Evolutionary conservation across 37 sponge, comb jelly and placozoan genomes (phyloP), one percentile per base, ranked within the genome.

Genomic region (Beroe ovata): DNA sequence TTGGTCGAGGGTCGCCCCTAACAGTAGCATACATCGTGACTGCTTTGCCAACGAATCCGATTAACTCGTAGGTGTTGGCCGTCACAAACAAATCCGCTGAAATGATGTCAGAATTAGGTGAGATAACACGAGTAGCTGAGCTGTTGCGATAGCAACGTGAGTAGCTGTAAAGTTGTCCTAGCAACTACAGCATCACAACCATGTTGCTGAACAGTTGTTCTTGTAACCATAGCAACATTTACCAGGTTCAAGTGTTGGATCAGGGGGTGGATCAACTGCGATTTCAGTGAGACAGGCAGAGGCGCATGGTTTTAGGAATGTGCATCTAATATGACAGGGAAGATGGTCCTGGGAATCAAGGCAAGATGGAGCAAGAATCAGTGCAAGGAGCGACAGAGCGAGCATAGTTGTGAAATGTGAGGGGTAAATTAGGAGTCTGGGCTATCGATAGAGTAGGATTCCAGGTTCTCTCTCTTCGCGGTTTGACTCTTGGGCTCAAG

Each of bases 21-120:
- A 77, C 84, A 41, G 84, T 77, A 39, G 84, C 84, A 54, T 77
- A 77, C 84, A 77, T 77, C 0, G 84, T 77, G 6, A 77, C 84
- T 39, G 38, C 84, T 1, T 40, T 40, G 8, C 84, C 84, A 30
- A 77, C 84, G 33, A 77, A 77, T 54, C 84, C 84, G 28, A 77
- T 77, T n/a, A 77, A 35, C 28, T 77, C 84, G 41, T 36, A 77
- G 36, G 84, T 77, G 84, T 77, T 77, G 23, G 84, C 84, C 26
- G 84, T 77, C 54, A 77, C 84, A 40, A 77, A 77, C 54, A 77
- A 41, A 41, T 77, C 84, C 21, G 84, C 84, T 77, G 84, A 66
- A 66, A 66, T 34, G 22, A 26, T 3, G 26, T 25, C 3, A 4
- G 63, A 22, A 11, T 47, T 47, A 16, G 11, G 54, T 16, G 54